phyloP scores from a whole-genome alignment of 2,113 vertebrate species.

The Oryzias woworae region DNA sequence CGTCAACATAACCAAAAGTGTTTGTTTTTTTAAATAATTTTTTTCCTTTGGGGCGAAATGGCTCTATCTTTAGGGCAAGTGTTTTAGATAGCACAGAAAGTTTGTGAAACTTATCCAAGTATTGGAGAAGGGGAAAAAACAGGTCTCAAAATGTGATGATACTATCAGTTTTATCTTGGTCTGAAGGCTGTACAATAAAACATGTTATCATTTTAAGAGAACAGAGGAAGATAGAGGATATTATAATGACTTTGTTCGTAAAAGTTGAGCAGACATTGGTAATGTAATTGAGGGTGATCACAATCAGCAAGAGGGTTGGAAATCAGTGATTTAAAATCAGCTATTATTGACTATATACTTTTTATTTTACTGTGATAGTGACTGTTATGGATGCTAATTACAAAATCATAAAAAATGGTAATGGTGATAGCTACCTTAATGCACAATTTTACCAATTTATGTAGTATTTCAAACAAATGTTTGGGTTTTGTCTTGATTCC shows the following conservation, averaged over 20 bases:
- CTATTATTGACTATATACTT: not conserved
- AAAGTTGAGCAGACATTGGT: not conserved
- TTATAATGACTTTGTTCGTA: constrained; percentile 15
- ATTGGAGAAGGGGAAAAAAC: constrained; percentile 5
- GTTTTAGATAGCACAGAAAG: not conserved
- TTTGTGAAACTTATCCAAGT: constrained; percentile 2
- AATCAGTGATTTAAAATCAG: constrained; percentile 9
- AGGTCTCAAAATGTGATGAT: constrained; percentile 15
- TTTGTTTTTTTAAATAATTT: too few species aligned
- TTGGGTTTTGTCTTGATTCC: constrained; percentile 23
- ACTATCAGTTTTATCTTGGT: constrained; percentile 44
- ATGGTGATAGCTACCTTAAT: too few species aligned
- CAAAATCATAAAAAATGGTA: too few species aligned
- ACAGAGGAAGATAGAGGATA: constrained; percentile 17
- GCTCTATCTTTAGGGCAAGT: constrained; percentile 10
- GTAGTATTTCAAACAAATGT: not conserved
- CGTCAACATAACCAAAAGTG: not conserved
- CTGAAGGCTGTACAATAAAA: constrained; percentile 28
- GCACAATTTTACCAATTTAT: too few species aligned
- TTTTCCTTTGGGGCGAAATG: constrained; percentile 21
- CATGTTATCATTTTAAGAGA: constrained; percentile 32
- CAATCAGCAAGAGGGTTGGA: not conserved
- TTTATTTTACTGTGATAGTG: too few species aligned
- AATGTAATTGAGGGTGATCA: constrained; percentile 14
- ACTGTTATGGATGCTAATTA: too few species aligned